Evolutionary conservation across 2,797 vertebrate genomes (phyloP).

Genomic region (Molossus molossus): DNA sequence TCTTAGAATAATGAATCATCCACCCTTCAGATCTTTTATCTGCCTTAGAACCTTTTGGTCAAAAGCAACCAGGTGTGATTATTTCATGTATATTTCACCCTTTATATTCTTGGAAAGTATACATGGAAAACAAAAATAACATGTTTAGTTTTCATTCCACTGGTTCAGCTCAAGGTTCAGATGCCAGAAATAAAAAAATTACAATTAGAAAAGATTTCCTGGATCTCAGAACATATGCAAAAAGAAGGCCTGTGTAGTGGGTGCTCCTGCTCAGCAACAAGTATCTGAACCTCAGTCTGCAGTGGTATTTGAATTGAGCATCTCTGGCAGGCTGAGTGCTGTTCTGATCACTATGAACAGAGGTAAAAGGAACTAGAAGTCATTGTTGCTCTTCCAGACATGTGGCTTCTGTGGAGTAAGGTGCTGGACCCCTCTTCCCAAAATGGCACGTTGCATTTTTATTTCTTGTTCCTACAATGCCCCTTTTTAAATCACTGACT

Average conservation of each 20-base stretch:
- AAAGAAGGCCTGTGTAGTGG: background rate
- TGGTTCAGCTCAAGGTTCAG: slow-evolving; percentile 42
- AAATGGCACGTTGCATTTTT: slow-evolving; percentile 20
- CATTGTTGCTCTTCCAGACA: background rate
- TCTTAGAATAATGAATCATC: slow-evolving; percentile 7
- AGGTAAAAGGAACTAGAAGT: background rate
- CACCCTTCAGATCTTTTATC: slow-evolving; percentile 42
- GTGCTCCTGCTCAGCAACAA: background rate
- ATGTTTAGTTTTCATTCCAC: background rate
- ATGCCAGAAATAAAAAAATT: background rate
- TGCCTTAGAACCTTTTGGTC: slow-evolving; percentile 39
- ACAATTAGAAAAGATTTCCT: background rate
- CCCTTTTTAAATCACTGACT: slow-evolving; percentile 55
- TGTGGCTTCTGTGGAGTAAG: background rate
- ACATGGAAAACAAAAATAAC: slow-evolving; percentile 47
- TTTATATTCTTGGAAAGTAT: slow-evolving; percentile 55
- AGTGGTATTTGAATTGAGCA: background rate
- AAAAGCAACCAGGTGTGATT: slow-evolving; percentile 59
- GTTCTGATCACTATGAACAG: background rate
- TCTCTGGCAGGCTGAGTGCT: background rate
- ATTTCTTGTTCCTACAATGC: background rate
- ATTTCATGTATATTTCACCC: slow-evolving; percentile 30
- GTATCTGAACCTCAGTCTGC: background rate
- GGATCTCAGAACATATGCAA: background rate
- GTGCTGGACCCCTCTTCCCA: background rate